Base-by-base conservation (phyloP, 2,888 invertebrate species). In the Ypsolopha sequella region DNA sequence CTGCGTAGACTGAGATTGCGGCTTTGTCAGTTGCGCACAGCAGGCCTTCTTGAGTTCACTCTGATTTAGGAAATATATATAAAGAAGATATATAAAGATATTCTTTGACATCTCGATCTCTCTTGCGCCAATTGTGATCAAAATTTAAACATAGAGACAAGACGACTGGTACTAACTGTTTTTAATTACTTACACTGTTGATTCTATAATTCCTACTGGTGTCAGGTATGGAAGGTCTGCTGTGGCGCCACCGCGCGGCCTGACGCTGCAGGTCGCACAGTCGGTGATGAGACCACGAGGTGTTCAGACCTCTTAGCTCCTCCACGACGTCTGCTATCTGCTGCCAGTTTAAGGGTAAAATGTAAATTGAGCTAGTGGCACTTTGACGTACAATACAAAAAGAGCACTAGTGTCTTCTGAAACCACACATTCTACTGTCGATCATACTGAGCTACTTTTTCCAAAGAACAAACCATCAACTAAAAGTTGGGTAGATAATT, bases 251-350 rank as follows among this genome's bases (percentile, higher is more conserved):
- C 41, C 80, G 62, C 0, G 78, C 72, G 0, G 80, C 80, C 51
- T 80, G 80, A 0, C 80, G 66, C 55, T 82, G 82, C 36, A 78
- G 58, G 56, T 80, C 85, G 55, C 78, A 80, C 6, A 84, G 65
- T 10, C 79, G 61, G 55, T 85, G 85, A 52, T 85, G 82, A 0
- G 81, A 85, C 82, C 80, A 82, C 1, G 84, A 85, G 0, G 82
- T 86, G 62, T 88, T 80, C 76, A 90, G 87, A 13, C 88, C 79
- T 0, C 80, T 73, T 6, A 80, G 56, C 33, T 73, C 80, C 52
- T 75, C 75, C 1, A 79, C 77, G 2, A 78, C 77, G 50, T 78
- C 81, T 1, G 76, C 80, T 53, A 79, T 73, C 82, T 82, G 54
- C 24, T 36, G 46, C 10, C 8, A 43, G 8, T n/a, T 43, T 43